phyloP scores from a whole-genome alignment of 2,888 invertebrate species.

The Malacosoma neustria region DNA sequence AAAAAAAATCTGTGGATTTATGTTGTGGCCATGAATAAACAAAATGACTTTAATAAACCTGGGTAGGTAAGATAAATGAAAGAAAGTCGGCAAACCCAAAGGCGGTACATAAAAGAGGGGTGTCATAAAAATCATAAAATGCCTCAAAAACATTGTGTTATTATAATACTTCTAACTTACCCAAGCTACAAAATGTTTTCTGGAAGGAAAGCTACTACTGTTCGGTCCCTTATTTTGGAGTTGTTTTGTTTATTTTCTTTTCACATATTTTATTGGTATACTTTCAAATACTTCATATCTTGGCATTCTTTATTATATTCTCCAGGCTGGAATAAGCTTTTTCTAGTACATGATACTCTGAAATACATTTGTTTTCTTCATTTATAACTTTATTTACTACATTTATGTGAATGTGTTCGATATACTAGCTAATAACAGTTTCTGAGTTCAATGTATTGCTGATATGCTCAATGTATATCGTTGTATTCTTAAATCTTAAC shows the following conservation, averaged over 20 bases:
- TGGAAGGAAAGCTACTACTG: conserved; percentile 48
- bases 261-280: conserved; percentile 18
- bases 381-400: too few species aligned
- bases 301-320: too few species aligned
- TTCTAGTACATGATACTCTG: too few species aligned
- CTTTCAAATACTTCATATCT: too few species aligned
- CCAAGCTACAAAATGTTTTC: conserved; percentile 33
- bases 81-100: conserved; percentile 42
- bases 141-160: conserved; percentile 42
- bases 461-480: too few species aligned
- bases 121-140: conserved; percentile 55
- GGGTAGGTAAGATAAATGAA: conserved; percentile 18
- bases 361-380: too few species aligned
- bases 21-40: conserved; percentile 36
- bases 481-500: too few species aligned
- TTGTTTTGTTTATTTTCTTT: conserved; percentile 6
- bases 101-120: conserved; percentile 39
- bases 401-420: too few species aligned
- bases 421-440: too few species aligned
- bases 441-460: too few species aligned
- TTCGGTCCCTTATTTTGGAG: conserved; percentile 16
- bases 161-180: conserved; percentile 24
- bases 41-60: conserved; percentile 21
- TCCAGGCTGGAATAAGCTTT: too few species aligned
- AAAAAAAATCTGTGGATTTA: not conserved